Evolutionary conservation across 2,888 invertebrate species (phyloP).

Genomic region (Mesorhabditis spiculigera): DNA sequence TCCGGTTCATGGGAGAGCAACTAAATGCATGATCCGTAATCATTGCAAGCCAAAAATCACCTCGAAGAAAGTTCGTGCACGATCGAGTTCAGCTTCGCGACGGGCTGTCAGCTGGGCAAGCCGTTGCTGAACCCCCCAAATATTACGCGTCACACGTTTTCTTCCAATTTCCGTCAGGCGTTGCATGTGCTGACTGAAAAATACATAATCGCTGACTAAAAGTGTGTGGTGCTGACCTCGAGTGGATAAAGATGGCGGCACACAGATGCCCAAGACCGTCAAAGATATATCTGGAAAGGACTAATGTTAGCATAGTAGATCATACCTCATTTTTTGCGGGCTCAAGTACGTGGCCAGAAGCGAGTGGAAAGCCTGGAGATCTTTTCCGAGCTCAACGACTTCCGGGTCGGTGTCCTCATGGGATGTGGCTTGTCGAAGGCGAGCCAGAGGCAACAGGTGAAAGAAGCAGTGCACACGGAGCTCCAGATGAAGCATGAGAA

Average conservation of each 20-base stretch:
- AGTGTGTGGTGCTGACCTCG: constrained; percentile 31
- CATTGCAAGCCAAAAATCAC: background rate
- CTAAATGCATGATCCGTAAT: constrained; percentile 27
- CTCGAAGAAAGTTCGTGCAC: constrained; percentile 78
- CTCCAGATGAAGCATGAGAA: constrained; percentile 86
- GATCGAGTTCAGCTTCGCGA: constrained; percentile 73
- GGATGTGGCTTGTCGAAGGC: constrained; percentile 51
- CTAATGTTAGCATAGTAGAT: too few relatives aligned
- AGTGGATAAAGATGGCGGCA: constrained; percentile 75
- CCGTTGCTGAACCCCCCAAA: constrained; percentile 79
- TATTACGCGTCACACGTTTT: constrained; percentile 74
- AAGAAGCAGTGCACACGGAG: constrained; percentile 88
- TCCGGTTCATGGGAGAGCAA: constrained; percentile 42
- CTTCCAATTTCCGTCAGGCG: constrained; percentile 78
- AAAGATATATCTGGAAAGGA: constrained; percentile 64
- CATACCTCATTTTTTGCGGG: constrained; percentile 70
- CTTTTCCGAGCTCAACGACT: constrained; percentile 74
- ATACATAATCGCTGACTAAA: background rate
- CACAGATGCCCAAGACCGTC: constrained; percentile 74
- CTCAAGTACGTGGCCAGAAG: constrained; percentile 73
- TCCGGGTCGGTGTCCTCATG: constrained; percentile 55
- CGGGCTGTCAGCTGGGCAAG: constrained; percentile 77
- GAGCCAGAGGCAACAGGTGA: constrained; percentile 72
- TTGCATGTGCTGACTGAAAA: constrained; percentile 74
- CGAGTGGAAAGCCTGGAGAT: constrained; percentile 72